Base-by-base conservation (phyloP, 2,113 vertebrate species). In the Coryphaenoides rupestris region DNA sequence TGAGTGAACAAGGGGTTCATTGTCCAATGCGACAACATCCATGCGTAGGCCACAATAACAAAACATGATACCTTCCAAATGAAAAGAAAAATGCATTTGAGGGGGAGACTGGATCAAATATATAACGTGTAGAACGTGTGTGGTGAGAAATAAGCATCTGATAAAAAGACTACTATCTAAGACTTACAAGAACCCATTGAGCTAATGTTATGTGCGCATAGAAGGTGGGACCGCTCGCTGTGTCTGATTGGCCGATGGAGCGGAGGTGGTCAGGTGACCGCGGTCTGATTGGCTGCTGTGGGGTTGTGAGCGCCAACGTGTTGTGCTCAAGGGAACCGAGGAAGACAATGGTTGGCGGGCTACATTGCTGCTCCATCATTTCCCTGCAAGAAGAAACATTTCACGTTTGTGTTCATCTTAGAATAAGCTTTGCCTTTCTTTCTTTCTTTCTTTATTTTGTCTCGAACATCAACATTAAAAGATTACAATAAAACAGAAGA, bases 301-400 rank as follows among this genome's bases (percentile, higher is more conserved):
- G 5, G 0, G 63, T 13, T 40, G 33, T 40, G 33, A 40, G 9
- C 33, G 13, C 33, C 33, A 9, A 9, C 33, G 13, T 40, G 33
- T 26, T 40, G 33, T 7, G 33, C 33, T 40, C 6, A 12, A 40
- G 9, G 63, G 63, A 65, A 62, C 24, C 54, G 65, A 15, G 55
- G 49, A 69, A 49, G 62, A 22, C 53, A 58, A n/a, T 56, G 59
- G 26, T 59, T 62, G 61, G 40, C 33, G 9, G 33, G 68, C 86
- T 88, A 88, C 85, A 87, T 82, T 49, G 82, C 72, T 53, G 86
- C 87, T 1, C 73, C 65, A 16, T 60, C 77, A 66, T 79, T 83
- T 21, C 55, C 86, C 89, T 90, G 72, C 24, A 84, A 80, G 17
- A 84, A 17, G n/a, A 81, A 28, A 75, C 1, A n/a, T 53, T 40